Evolutionary conservation across 1,140 invertebrate species (phyloP).

Genomic region (Pemphigus obesinymphae): DNA sequence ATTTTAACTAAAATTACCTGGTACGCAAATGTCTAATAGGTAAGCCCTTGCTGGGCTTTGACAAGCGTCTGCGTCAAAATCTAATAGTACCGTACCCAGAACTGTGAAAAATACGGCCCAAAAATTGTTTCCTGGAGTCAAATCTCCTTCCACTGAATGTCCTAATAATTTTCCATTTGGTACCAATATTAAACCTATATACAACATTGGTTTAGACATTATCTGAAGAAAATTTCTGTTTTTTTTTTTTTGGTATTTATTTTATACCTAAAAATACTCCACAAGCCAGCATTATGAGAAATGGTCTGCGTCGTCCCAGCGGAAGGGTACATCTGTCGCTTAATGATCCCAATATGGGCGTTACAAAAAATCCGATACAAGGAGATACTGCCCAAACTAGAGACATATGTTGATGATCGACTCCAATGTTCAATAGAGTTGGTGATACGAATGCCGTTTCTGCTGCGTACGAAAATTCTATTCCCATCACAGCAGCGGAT

Average conservation of each 20-base stretch:
- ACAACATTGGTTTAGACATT: background rate
- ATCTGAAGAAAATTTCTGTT: background rate
- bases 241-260: background rate
- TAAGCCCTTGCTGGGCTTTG: conserved; percentile 90
- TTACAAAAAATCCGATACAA: conserved; percentile 86
- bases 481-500: conserved; percentile 92
- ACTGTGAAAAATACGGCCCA: conserved; percentile 91
- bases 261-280: conserved; percentile 81
- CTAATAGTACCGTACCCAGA: conserved; percentile 84
- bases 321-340: conserved; percentile 79
- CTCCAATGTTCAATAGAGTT: conserved; percentile 85
- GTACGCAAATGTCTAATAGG: conserved; percentile 83
- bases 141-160: conserved; percentile 68
- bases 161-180: conserved; percentile 86
- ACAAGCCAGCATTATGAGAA: conserved; percentile 81
- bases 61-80: conserved; percentile 94
- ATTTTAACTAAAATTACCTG: conserved; percentile 56
- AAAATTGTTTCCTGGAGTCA: conserved; percentile 58
- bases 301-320: conserved; percentile 81
- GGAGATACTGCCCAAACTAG: conserved; percentile 91
- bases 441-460: conserved; percentile 96
- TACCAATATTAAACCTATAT: conserved; percentile 70
- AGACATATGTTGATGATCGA: conserved; percentile 86
- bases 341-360: conserved; percentile 83
- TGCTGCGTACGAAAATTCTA: conserved; percentile 94